Evolutionary conservation across 2,113 vertebrate species (phyloP).

Genomic region (Opisthocomus hoazin): DNA sequence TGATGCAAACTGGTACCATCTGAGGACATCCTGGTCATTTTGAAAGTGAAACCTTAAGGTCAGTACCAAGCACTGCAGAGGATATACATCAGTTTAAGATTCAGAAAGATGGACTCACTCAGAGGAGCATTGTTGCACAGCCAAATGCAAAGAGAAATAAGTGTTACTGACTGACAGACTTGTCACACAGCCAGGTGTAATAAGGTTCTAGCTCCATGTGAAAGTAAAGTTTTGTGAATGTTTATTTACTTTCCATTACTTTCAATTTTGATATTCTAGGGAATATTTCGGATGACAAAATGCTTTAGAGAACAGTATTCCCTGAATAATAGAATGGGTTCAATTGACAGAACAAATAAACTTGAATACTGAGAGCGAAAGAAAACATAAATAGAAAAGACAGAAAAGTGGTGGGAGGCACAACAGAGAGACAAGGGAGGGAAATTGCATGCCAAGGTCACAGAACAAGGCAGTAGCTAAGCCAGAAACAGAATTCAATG

Average conservation of each 20-base stretch:
- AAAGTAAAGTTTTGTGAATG: slow-evolving; percentile 29
- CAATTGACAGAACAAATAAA: slow-evolving; percentile 51
- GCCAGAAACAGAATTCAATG: slow-evolving; percentile 10
- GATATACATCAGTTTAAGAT: background rate
- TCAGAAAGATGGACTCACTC: background rate
- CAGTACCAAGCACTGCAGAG: background rate
- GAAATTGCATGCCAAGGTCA: slow-evolving; percentile 45
- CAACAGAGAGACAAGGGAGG: slow-evolving; percentile 9
- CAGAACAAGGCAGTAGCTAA: slow-evolving; percentile 37
- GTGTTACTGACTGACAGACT: slow-evolving; percentile 24
- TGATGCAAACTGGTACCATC: background rate
- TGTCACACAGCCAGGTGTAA: slow-evolving; percentile 34
- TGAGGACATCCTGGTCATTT: background rate
- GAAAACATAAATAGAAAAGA: slow-evolving; percentile 32
- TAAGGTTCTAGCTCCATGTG: slow-evolving; percentile 1
- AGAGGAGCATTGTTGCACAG: background rate
- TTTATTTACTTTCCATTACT: slow-evolving; percentile 42
- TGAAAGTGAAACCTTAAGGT: background rate
- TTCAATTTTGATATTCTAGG: slow-evolving; percentile 17
- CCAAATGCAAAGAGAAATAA: background rate
- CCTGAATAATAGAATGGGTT: slow-evolving; percentile 1
- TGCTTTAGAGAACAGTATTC: background rate
- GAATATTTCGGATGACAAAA: slow-evolving; percentile 26
- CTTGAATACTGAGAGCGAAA: background rate
- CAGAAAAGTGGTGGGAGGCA: slow-evolving; percentile 27